Evolutionary conservation across 2,797 vertebrate species (phyloP).

Genomic region (Hippoglossus hippoglossus): DNA sequence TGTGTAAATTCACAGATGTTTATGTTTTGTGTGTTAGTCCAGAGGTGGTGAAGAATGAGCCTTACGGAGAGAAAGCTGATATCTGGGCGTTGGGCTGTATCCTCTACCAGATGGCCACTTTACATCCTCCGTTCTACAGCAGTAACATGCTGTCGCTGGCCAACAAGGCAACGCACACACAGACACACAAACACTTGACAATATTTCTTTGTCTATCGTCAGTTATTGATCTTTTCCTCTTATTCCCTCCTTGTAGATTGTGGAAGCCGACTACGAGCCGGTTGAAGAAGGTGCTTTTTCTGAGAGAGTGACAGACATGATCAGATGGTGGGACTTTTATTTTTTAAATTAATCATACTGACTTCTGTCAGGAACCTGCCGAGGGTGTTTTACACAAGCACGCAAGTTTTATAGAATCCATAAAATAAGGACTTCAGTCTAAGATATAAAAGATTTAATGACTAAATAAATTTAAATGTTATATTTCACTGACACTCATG

Average conservation of each 20-base stretch:
- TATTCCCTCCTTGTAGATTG: constrained; percentile 82
- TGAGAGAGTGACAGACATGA: constrained; percentile 86
- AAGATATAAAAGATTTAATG: no score
- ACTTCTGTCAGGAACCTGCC: background rate
- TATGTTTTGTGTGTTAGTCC: constrained; percentile 77
- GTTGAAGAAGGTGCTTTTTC: constrained; percentile 86
- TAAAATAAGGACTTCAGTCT: background rate
- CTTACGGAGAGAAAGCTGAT: constrained; percentile 92
- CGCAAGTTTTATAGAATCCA: background rate
- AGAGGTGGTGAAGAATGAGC: constrained; percentile 92
- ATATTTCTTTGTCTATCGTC: background rate
- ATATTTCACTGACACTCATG: background rate
- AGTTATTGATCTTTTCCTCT: background rate
- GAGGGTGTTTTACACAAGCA: background rate
- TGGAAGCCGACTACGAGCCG: constrained; percentile 88
- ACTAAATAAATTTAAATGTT: no score
- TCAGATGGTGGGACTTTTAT: constrained; percentile 86
- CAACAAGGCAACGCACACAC: constrained; percentile 83
- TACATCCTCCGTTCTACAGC: constrained; percentile 91
- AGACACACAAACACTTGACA: constrained; percentile 6
- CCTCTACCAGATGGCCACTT: constrained; percentile 91
- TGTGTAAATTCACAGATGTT: background rate
- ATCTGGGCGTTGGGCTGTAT: constrained; percentile 93
- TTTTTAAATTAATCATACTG: constrained; percentile 5
- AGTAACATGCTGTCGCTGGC: constrained; percentile 92